Percentiles rank a stretch among this genome's conserved stretches.
Evolutionary conservation across 2,797 vertebrate genomes (phyloP).

Genomic region (Nasua narica): DNA sequence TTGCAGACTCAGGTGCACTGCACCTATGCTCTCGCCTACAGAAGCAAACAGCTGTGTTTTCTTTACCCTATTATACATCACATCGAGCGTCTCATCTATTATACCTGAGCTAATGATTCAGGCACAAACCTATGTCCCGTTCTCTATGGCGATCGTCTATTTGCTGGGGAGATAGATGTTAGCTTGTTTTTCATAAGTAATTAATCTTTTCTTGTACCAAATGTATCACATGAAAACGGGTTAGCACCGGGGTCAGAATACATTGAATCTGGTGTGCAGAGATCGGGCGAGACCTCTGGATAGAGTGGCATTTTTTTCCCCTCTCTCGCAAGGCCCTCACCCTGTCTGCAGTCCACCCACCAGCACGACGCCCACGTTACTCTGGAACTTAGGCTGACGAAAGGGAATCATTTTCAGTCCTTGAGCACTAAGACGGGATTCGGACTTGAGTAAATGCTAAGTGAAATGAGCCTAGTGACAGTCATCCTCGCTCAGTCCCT

Average conservation of each 20-base stretch:
- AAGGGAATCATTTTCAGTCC: not conserved
- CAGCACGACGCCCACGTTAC: not conserved
- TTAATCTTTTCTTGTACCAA: slow-evolving; percentile 79
- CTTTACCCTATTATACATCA: slow-evolving; percentile 86
- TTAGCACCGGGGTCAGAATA: slow-evolving; percentile 34
- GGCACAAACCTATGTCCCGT: slow-evolving; percentile 78
- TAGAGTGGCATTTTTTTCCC: not conserved
- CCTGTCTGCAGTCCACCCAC: not conserved
- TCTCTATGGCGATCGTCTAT: slow-evolving; percentile 64
- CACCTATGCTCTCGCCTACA: slow-evolving; percentile 70
- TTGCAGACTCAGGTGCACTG: slow-evolving; percentile 80
- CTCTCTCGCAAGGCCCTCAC: not conserved
- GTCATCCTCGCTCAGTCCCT: not conserved
- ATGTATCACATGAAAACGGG: slow-evolving; percentile 64
- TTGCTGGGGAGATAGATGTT: slow-evolving; percentile 75
- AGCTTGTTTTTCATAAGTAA: slow-evolving; percentile 73
- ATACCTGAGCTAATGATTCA: slow-evolving; percentile 82
- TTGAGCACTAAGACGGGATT: not conserved
- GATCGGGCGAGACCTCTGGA: not conserved
- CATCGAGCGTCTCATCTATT: slow-evolving; percentile 80
- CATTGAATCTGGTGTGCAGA: not conserved
- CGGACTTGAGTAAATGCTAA: not conserved
- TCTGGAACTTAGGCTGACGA: not conserved
- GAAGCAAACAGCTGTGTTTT: slow-evolving; percentile 86
- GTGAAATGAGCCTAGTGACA: not conserved